Base-by-base conservation (phyloP, 2,888 invertebrate genomes). In the Antitype chi region DNA sequence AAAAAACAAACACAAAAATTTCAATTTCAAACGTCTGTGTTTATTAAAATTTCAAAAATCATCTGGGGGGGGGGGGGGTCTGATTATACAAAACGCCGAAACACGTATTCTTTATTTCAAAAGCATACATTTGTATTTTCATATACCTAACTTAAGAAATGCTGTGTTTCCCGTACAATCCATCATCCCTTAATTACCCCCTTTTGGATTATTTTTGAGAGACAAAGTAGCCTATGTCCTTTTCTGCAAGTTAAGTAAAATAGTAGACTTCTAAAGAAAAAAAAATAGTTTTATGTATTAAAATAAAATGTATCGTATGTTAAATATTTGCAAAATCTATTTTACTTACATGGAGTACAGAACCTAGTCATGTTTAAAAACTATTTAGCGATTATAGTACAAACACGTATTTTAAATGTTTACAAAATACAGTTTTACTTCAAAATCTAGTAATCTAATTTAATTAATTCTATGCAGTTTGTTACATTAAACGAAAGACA, bases 281-380 rank as follows among this genome's bases (percentile, higher is more conserved):
- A 5, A 6, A 38, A 5, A 38, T 5, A 38, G 5, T 38, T n/a
- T 1, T 25, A 25, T 25, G 13, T 25, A 25, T 25, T 57, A 15
- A 5, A 43, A 8, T n/a, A 8, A 63, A 52, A 25, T 28, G 47
- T 47, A 20, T 43, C 25, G 5, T 11, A 28, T 66, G 52, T 53
- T 53, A 64, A n/a, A 68, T 68, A 2, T 38, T 53, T 47, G 28
- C 32, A 47, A 57, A 69, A 47, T 47, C 32, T 73, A 57, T 73
- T 73, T 73, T 68, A 69, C 28, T 69, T 47, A 47, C n/a, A 23
- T 47, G 20, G 32, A 68, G n/a, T 28, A 57, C 1, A 28, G 1
- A 43, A n/a, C 47, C n/a, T 57, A 49, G 53, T 62, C 11, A 52
- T 69, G 52, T n/a, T 59, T 69, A 6, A 23, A 49, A 60, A 17